Conservation (phyloP, 2,113 vertebrate species). For the Sapayoa aenigma region DNA sequence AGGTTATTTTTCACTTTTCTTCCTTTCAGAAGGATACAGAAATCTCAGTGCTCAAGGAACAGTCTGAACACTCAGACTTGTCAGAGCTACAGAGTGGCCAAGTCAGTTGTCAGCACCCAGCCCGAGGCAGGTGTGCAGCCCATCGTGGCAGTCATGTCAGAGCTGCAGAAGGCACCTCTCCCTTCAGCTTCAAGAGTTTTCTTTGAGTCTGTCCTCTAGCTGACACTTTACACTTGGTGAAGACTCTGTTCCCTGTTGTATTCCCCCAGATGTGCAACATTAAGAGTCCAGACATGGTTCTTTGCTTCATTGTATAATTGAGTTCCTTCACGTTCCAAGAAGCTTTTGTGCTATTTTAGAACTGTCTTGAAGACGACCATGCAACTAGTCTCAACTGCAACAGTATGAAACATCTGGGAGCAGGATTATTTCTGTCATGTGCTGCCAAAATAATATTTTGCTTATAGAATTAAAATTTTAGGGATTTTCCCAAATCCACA, state of each 20-base stretch:
- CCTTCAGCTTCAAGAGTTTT: neutral
- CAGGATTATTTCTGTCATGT: conserved; percentile 57
- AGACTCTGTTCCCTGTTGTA: neutral
- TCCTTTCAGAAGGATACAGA: neutral
- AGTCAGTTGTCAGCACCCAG: neutral
- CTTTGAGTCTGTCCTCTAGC: neutral
- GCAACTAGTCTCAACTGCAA: conserved; percentile 10
- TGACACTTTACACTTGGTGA: neutral
- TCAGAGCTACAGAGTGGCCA: neutral
- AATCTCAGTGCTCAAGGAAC: neutral
- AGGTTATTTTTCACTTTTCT: neutral
- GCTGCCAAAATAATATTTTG: conserved; percentile 59
- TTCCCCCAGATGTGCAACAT: neutral
- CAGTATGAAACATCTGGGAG: conserved; percentile 39
- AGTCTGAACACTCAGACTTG: neutral
- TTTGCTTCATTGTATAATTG: neutral
- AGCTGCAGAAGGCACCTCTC: neutral
- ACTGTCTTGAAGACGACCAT: neutral
- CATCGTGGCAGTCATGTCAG: rapidly evolving
- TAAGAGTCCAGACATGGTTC: neutral
- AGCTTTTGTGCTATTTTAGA: conserved; percentile 15
- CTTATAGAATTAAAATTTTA: conserved; percentile 60
- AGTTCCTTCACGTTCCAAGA: neutral
- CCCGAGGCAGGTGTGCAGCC: neutral
- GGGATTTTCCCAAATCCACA: conserved; percentile 58